Percentiles rank a stretch among this genome's conserved stretches.
Conservation (phyloP, 2,888 invertebrate genomes). For the Mystacides longicornis region DNA sequence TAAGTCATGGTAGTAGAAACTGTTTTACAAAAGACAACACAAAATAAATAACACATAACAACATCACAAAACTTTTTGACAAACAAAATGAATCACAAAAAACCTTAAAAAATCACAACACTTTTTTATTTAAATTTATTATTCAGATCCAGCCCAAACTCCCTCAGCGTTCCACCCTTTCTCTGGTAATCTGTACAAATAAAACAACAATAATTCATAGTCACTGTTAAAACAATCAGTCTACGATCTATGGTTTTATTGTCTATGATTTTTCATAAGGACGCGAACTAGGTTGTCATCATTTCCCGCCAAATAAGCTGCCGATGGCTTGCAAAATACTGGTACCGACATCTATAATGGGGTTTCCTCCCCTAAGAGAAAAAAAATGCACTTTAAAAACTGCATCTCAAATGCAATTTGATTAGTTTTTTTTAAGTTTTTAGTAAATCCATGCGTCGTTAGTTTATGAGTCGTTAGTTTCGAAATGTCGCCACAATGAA, state of each 20-base stretch:
- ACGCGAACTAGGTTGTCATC: neutral
- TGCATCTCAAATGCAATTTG: neutral
- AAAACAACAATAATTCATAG: neutral
- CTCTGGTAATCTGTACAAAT: neutral
- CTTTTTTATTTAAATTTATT: neutral
- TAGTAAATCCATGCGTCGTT: too few relatives aligned
- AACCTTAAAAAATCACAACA: neutral
- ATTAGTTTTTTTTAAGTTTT: neutral
- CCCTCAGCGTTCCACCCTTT: neutral
- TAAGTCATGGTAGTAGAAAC: too few relatives aligned
- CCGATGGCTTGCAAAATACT: neutral
- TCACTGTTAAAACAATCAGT: neutral
- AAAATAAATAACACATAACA: too few relatives aligned
- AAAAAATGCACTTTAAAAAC: too few relatives aligned
- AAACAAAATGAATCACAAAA: too few relatives aligned
- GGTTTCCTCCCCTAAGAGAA: neutral
- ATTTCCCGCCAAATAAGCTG: neutral
- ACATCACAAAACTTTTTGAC: too few relatives aligned
- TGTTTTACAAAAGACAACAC: too few relatives aligned
- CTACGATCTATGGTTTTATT: neutral
- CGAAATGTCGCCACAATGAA: too few relatives aligned
- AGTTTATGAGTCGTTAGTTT: too few relatives aligned
- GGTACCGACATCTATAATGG: neutral
- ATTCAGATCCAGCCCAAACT: neutral
- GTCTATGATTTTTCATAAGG: neutral